phyloP scores from a whole-genome alignment of 2,797 vertebrate genomes.

The Crenuchus spilurus region DNA sequence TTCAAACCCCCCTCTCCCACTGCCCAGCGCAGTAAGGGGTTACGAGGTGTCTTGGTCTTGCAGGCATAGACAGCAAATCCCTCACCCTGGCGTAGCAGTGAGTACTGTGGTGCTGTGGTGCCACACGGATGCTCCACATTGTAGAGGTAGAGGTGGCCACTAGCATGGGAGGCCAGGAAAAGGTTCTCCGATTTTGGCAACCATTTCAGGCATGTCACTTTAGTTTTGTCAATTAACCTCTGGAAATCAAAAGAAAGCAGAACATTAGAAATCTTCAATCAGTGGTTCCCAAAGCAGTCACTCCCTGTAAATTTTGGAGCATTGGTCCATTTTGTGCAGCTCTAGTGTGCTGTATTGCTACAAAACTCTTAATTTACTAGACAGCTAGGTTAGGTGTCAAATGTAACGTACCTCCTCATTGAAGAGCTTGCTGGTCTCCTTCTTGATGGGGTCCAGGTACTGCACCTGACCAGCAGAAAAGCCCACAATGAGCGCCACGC shows the following conservation, averaged over 20 bases:
- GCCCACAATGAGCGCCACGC: slow-evolving; percentile 87
- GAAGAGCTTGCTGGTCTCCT: slow-evolving; percentile 91
- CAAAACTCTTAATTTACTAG: too few relatives aligned
- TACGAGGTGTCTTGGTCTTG: slow-evolving; percentile 87
- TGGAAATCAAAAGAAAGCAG: slow-evolving; percentile 54
- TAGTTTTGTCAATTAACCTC: slow-evolving; percentile 92
- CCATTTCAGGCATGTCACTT: slow-evolving; percentile 91
- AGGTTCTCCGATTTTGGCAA: slow-evolving; percentile 88
- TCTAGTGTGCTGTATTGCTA: too few relatives aligned
- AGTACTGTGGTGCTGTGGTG: slow-evolving; percentile 82
- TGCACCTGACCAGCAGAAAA: slow-evolving; percentile 91
- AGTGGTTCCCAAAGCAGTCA: too few relatives aligned
- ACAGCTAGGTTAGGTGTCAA: too few relatives aligned
- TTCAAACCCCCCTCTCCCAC: slow-evolving; percentile 90
- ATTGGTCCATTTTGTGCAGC: too few relatives aligned
- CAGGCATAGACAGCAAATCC: slow-evolving; percentile 89
- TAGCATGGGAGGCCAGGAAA: slow-evolving; percentile 90
- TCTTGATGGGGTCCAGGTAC: slow-evolving; percentile 90
- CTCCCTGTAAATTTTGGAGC: too few relatives aligned
- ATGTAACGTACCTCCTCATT: slow-evolving; percentile 90
- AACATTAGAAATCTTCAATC: background rate
- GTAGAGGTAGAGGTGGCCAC: slow-evolving; percentile 92
- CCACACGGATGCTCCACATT: slow-evolving; percentile 86
- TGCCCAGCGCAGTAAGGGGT: slow-evolving; percentile 89
- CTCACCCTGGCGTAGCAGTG: slow-evolving; percentile 85